phyloP scores from a whole-genome alignment of 2,888 invertebrate genomes.

The Steromphala cineraria region DNA sequence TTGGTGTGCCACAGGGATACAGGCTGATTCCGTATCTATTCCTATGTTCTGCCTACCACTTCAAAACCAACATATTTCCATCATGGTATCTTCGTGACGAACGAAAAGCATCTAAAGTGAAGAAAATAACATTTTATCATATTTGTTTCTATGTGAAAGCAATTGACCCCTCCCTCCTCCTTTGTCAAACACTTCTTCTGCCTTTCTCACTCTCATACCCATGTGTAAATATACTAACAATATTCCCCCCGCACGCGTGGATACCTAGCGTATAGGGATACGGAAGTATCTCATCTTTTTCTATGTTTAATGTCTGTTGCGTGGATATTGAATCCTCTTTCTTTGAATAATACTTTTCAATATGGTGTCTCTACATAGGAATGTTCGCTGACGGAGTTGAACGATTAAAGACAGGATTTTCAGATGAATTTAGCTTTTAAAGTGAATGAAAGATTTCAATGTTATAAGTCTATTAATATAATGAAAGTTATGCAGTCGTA shows the following conservation, averaged over 20 bases:
- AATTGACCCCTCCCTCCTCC: neutral
- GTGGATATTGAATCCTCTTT: neutral
- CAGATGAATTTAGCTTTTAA: no score
- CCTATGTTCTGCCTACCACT: neutral
- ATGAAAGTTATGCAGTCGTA: no score
- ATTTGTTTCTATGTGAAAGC: neutral
- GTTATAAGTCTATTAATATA: no score
- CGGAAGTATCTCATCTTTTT: neutral
- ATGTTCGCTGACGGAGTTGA: neutral
- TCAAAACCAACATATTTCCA: neutral
- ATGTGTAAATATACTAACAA: neutral
- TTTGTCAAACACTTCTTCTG: neutral
- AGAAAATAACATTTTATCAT: neutral
- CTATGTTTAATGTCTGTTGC: neutral
- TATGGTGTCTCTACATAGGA: neutral
- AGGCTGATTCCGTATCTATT: no score
- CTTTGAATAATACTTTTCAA: neutral
- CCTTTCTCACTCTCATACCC: neutral
- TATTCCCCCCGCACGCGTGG: neutral
- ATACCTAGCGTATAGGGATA: neutral
- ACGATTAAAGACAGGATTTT: no score
- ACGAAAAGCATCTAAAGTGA: neutral
- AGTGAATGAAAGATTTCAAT: no score
- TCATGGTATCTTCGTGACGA: neutral
- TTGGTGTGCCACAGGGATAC: no score